Conservation (phyloP, 2,888 invertebrate genomes). For the Muschampia plurimacula region DNA sequence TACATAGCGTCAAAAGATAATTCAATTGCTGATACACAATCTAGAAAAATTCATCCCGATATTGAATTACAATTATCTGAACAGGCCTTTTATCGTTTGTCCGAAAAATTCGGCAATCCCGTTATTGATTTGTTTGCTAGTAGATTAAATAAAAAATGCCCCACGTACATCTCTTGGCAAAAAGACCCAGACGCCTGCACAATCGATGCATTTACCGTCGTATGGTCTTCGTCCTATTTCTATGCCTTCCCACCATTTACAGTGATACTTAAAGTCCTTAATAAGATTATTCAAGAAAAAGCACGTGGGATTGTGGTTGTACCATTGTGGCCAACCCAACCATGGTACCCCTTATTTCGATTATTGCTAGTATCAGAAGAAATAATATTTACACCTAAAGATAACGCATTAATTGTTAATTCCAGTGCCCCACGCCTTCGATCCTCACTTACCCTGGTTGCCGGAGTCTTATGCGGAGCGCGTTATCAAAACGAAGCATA, state of each 20-base stretch:
- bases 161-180: not conserved
- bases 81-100: no score
- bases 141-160: not conserved
- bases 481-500: slow-evolving; percentile 15
- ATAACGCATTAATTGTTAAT: not conserved
- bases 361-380: not conserved
- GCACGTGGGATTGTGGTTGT: not conserved
- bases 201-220: not conserved
- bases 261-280: not conserved
- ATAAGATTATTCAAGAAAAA: not conserved
- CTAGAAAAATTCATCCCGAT: not conserved
- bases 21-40: no score
- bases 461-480: slow-evolving; percentile 23
- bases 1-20: no score
- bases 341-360: slow-evolving; percentile 6
- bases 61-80: not conserved
- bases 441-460: not conserved
- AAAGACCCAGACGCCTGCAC: not conserved
- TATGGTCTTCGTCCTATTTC: not conserved
- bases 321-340: not conserved
- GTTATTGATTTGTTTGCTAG: no score
- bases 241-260: not conserved
- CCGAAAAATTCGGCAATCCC: no score
- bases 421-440: not conserved
- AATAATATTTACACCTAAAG: not conserved